Base-by-base conservation (phyloP, 2,797 vertebrate genomes). In the Eulemur mongoz region DNA sequence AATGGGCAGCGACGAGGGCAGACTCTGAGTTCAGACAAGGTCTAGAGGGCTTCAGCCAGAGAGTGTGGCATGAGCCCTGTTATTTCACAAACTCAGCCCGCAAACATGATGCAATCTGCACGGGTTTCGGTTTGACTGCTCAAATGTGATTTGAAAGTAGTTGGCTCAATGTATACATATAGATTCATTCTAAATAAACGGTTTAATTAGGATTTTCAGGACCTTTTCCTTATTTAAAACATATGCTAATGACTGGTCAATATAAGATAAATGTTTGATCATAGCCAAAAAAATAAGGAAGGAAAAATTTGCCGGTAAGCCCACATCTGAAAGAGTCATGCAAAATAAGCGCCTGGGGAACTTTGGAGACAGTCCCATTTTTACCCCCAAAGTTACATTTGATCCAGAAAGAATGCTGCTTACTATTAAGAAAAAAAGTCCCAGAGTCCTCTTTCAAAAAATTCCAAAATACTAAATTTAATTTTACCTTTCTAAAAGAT, bases 51-150 rank as follows among this genome's bases (percentile, higher is more conserved):
- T 45, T 43, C 23, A 9, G 38, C n/a, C n/a, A 57, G 3, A 32
- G 1, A n/a, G 14, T 3, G 50, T 38, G 30, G 9, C 40, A 4
- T 7, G 50, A 12, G 52, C 3, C 18, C 17, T 15, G 0, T 70
- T 4, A 43, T 69, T 69, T 43, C 12, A 57, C 25, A 23, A 43
- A 69, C 11, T 4, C 0, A 17, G 13, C 25, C 23, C 2, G 30
- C 35, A 10, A 38, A 35, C 4, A 3, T n/a, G n/a, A 52, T 5
- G n/a, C 38, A n/a, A 13, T 18, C 30, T 40, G 50, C 25, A 18
- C 4, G 75, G 30, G 32, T 35, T 22, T 23, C 0, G 0, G 7
- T 20, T 3, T 22, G 13, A 57, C n/a, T 54, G 57, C 32, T 69
- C 20, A 38, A 10, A n/a, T 22, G 20, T 80, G 48, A 43, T 57